Conservation (phyloP, 2,797 vertebrate genomes). For the Gymnoscopelus braueri region DNA sequence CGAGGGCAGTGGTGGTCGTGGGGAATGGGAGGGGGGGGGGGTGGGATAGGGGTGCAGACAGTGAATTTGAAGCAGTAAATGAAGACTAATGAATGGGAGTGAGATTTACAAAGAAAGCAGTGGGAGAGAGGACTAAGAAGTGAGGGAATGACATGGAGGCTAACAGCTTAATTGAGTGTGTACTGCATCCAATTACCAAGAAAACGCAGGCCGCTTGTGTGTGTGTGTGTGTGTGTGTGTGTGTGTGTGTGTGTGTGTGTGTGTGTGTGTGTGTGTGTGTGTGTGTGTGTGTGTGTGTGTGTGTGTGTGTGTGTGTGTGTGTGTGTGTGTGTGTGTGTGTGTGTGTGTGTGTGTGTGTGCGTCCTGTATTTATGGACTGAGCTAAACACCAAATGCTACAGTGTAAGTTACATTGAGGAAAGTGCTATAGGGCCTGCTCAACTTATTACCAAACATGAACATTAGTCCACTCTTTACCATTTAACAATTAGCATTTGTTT, state of each 20-base stretch:
- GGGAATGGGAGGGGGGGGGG: neutral
- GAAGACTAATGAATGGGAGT: conserved; percentile 11
- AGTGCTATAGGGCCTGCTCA: conserved; percentile 36
- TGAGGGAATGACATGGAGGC: conserved; percentile 44
- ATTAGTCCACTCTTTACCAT: conserved; percentile 45
- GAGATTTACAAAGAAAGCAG: conserved; percentile 2
- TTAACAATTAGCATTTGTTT: conserved; percentile 47
- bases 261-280: conserved; percentile 14
- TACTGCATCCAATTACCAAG: conserved; percentile 58
- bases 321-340: conserved; percentile 12
- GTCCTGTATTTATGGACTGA: conserved; percentile 14
- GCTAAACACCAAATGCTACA: conserved; percentile 40
- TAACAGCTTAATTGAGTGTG: conserved; percentile 64
- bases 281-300: neutral
- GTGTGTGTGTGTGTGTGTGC: conserved; percentile 21
- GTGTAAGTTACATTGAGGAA: conserved; percentile 14
- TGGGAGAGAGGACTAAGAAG: conserved; percentile 13
- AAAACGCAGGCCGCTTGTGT: neutral
- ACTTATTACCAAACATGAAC: conserved; percentile 48
- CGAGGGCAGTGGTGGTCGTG: neutral
- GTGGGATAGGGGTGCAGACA: conserved; percentile 7
- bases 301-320: neutral
- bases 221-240: conserved; percentile 7
- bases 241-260: conserved; percentile 18
- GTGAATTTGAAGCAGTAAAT: conserved; percentile 36